Evolutionary conservation across 2,113 vertebrate species (phyloP).

Genomic region (Andinoacara biseriatus): DNA sequence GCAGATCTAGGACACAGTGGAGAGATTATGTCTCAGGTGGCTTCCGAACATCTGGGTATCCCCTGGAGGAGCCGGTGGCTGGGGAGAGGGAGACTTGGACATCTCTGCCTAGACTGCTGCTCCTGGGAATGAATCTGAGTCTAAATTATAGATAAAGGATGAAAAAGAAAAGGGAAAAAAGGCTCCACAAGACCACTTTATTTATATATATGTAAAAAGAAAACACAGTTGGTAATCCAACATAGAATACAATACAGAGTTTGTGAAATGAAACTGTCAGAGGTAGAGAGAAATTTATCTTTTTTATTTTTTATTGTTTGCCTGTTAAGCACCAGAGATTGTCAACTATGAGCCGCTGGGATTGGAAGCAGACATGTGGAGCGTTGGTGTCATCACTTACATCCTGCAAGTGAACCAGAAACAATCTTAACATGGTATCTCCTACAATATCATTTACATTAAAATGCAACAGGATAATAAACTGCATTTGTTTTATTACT

Average conservation of each 20-base stretch:
- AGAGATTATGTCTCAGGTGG: too few species aligned
- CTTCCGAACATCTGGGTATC: too few species aligned
- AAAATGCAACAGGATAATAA: not conserved
- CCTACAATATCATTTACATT: not conserved
- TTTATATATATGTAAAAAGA: too few species aligned
- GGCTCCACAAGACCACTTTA: too few species aligned
- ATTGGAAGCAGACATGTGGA: slow-evolving; percentile 97
- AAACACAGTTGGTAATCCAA: not conserved
- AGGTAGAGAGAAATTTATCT: not conserved
- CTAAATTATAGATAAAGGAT: too few species aligned
- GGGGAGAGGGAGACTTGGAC: too few species aligned
- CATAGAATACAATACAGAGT: not conserved
- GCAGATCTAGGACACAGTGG: too few species aligned
- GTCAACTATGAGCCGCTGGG: slow-evolving; percentile 97
- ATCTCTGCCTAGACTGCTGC: too few species aligned
- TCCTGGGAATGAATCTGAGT: too few species aligned
- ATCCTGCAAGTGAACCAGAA: slow-evolving; percentile 88
- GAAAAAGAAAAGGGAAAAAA: too few species aligned
- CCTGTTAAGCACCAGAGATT: slow-evolving; percentile 92
- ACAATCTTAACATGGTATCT: not conserved
- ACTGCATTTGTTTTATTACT: not conserved
- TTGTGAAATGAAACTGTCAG: not conserved
- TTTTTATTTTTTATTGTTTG: not conserved
- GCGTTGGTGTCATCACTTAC: slow-evolving; percentile 97
- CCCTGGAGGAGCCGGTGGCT: too few species aligned